Conservation (phyloP, 2,888 invertebrate species). For the Opisthograptis luteolata region DNA sequence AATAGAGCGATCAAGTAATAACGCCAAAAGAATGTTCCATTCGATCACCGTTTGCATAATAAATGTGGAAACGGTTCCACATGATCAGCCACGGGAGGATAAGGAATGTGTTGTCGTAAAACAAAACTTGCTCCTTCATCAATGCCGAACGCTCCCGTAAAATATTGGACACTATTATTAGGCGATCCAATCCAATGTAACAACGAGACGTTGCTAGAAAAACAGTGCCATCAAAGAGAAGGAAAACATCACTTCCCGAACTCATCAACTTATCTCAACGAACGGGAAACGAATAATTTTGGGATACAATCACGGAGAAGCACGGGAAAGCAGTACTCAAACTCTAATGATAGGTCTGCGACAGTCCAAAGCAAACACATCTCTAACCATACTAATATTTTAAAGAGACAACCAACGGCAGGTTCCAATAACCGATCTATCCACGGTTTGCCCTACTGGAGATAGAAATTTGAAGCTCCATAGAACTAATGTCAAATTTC, state of each 20-base stretch:
- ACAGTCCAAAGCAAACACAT: too few species aligned
- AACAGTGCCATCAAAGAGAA: constrained; percentile 22
- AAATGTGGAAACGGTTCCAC: constrained; percentile 10
- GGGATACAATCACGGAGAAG: constrained; percentile 25
- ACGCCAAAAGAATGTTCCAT: constrained; percentile 7
- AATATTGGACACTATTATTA: constrained; percentile 24
- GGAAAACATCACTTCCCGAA: constrained; percentile 20
- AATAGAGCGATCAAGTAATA: constrained; percentile 7
- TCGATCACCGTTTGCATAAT: constrained; percentile 18
- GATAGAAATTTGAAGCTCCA: too few species aligned
- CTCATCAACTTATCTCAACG: constrained; percentile 20
- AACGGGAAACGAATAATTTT: constrained; percentile 23
- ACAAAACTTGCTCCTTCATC: constrained; percentile 26
- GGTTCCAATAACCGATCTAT: too few species aligned
- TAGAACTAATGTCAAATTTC: too few species aligned
- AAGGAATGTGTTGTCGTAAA: constrained; percentile 23
- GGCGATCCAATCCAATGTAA: constrained; percentile 25
- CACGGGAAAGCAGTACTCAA: background rate
- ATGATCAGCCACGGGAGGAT: constrained; percentile 16
- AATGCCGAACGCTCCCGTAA: constrained; percentile 19
- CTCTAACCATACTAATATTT: too few species aligned
- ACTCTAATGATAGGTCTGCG: background rate
- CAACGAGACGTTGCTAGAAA: constrained; percentile 13
- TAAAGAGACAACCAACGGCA: too few species aligned
- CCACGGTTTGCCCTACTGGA: too few species aligned